A percentile compares a stretch with the other conserved stretches of the same genome.
Evolutionary conservation across 2,888 invertebrate species (phyloP).

Genomic region (Unio pictorum): DNA sequence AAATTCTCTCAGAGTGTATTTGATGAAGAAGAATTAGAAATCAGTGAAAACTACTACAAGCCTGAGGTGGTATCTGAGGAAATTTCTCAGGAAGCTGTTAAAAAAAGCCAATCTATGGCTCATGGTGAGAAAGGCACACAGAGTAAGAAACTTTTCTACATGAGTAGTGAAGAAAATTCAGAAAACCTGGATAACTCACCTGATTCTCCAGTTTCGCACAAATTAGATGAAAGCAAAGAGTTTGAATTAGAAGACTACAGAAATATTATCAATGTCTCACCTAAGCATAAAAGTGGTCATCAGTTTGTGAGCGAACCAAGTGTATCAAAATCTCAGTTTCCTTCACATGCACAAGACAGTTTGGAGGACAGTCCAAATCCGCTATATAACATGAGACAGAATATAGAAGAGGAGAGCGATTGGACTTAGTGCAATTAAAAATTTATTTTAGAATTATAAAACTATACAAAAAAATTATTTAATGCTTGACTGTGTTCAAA

Average conservation of each 20-base stretch:
- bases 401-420: too few species aligned
- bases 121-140: slow-evolving; percentile 23
- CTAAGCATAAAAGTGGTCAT: neutral
- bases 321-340: slow-evolving; percentile 30
- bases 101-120: slow-evolving; percentile 9
- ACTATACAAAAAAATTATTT: too few species aligned
- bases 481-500: too few species aligned
- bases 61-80: slow-evolving; percentile 28
- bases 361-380: slow-evolving; percentile 43
- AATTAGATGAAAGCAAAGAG: slow-evolving; percentile 12
- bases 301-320: slow-evolving; percentile 19
- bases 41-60: slow-evolving; percentile 57
- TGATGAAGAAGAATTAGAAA: slow-evolving; percentile 56
- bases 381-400: slow-evolving; percentile 30
- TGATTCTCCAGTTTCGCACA: slow-evolving; percentile 15
- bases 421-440: too few species aligned
- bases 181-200: slow-evolving; percentile 50
- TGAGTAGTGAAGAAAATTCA: slow-evolving; percentile 62
- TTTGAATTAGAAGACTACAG: slow-evolving; percentile 31
- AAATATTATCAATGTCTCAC: slow-evolving; percentile 3
- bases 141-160: slow-evolving; percentile 51
- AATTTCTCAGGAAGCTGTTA: slow-evolving; percentile 39
- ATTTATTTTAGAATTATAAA: too few species aligned
- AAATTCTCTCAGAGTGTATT: slow-evolving; percentile 60
- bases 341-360: slow-evolving; percentile 17